Conservation (phyloP, 2,113 vertebrate genomes). For the Gadus chalcogrammus region DNA sequence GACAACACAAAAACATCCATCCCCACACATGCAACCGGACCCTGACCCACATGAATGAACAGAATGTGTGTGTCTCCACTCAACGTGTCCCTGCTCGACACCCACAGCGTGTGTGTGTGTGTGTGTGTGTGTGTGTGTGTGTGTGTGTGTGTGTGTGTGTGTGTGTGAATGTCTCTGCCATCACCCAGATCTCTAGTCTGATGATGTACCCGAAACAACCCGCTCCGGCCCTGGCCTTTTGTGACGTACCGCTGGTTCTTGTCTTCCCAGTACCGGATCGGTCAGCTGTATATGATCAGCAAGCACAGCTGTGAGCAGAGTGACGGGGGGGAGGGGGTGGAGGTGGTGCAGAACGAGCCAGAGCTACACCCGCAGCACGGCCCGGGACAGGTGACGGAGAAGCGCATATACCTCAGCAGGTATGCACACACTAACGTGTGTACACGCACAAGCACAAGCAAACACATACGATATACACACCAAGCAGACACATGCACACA, state of each 20-base stretch:
- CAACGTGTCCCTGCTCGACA: too few species aligned
- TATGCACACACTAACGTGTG: slow-evolving; percentile 37
- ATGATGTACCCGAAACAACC: neutral
- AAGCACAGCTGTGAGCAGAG: slow-evolving; percentile 91
- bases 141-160: too few species aligned
- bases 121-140: too few species aligned
- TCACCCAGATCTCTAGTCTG: too few species aligned
- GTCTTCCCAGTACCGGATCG: slow-evolving; percentile 76
- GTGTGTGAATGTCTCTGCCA: too few species aligned
- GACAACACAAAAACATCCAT: too few species aligned
- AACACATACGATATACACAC: slow-evolving; percentile 24
- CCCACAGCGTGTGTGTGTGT: too few species aligned
- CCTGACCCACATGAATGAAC: too few species aligned
- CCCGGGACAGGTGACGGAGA: slow-evolving; percentile 84
- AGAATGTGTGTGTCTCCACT: too few species aligned
- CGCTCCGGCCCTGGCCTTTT: neutral
- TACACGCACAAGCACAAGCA: neutral
- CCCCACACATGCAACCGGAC: too few species aligned
- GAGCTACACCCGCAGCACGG: slow-evolving; percentile 81
- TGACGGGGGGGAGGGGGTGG: slow-evolving; percentile 83
- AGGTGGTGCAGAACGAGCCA: slow-evolving; percentile 83
- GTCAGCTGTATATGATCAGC: slow-evolving; percentile 93
- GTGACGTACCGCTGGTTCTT: slow-evolving; percentile 8
- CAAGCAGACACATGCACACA: slow-evolving; percentile 14
- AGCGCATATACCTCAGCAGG: slow-evolving; percentile 88